Conservation (phyloP, 37 sponge, comb jelly and placozoan genomes). For the Halisarca cf. caerulea region DNA sequence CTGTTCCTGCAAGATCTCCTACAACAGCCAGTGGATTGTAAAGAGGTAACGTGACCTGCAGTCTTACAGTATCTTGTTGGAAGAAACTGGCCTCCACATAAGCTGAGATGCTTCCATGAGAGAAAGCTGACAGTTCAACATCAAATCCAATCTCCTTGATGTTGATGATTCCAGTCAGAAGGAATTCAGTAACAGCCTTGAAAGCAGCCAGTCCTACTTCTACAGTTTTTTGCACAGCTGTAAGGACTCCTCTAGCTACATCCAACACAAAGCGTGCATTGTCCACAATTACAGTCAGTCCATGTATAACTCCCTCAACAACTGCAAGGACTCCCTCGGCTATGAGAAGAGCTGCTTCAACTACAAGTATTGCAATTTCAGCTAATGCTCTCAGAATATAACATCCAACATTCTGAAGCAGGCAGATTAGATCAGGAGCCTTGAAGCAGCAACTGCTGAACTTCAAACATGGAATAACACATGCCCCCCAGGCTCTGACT, state of each 20-base stretch:
- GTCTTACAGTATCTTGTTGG: not conserved
- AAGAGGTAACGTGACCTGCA: not conserved
- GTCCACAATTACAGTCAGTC: not conserved
- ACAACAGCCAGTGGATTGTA: constrained; percentile 3
- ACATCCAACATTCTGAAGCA: constrained; percentile 17
- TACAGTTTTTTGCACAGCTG: not conserved
- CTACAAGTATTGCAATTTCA: not conserved
- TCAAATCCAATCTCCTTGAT: constrained; percentile 27
- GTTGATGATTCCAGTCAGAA: constrained; percentile 3
- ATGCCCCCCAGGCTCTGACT: constrained; percentile 19
- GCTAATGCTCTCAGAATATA: not conserved
- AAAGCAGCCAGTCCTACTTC: not conserved
- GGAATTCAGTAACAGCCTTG: not conserved
- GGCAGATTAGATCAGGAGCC: constrained; percentile 10
- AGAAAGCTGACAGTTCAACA: not conserved
- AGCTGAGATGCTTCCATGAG: not conserved
- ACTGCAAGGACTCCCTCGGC: not conserved
- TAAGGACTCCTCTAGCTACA: not conserved
- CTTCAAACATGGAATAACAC: not conserved
- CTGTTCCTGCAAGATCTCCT: not conserved
- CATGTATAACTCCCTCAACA: not conserved
- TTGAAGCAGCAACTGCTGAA: constrained; percentile 33
- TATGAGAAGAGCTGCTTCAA: not conserved
- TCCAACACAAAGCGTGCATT: not conserved
- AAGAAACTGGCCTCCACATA: not conserved